Base-by-base conservation (phyloP, 2,888 invertebrate genomes). In the Zygaena filipendulae region DNA sequence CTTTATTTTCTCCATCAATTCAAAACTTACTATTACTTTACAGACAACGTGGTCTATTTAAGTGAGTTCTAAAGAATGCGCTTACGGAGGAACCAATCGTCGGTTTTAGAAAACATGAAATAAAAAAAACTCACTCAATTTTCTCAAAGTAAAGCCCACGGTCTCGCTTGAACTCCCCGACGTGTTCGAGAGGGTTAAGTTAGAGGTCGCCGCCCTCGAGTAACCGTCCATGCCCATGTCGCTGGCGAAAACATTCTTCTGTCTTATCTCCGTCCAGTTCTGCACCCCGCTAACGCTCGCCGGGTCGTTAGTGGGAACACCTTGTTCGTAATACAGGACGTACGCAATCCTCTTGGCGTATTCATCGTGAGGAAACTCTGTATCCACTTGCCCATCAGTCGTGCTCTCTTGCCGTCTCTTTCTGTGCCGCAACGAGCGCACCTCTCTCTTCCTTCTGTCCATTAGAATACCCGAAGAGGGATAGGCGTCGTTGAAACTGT, bases 251-350 rank as follows among this genome's bases (percentile, higher is more conserved):
- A 62, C 58, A 30, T 68, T 69, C 38, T 54, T 62, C 13, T 48
- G 54, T 39, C 59, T 68, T 2, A 75, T 64, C 21, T 67, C 63
- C 0, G 44, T 43, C 1, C 66, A 59, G 3, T 42, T 59, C 32
- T 59, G 71, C 0, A 63, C 58, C 2, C 66, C 66, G 3, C 39
- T 39, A 1, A 66, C 52, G 3, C 48, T 41, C 4, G 45, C 43
- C 1, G 52, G 39, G 19, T 69, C 70, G 18, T 53, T 62, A 11
- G 59, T 60, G 0, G 67, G 49, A 1, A 60, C 53, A 0, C 81
- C 77, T 35, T 75, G 66, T 21, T 81, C 79, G 22, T 74, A 80
- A 38, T 72, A 81, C 14, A 81, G 36, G 0, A 80, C 75, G 30
- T 80, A 81, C 0, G 71, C 77, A 2, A 80, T 62, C 28, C 69